Conservation (phyloP, 2,888 invertebrate genomes). For the Rhabditoides inermis region DNA sequence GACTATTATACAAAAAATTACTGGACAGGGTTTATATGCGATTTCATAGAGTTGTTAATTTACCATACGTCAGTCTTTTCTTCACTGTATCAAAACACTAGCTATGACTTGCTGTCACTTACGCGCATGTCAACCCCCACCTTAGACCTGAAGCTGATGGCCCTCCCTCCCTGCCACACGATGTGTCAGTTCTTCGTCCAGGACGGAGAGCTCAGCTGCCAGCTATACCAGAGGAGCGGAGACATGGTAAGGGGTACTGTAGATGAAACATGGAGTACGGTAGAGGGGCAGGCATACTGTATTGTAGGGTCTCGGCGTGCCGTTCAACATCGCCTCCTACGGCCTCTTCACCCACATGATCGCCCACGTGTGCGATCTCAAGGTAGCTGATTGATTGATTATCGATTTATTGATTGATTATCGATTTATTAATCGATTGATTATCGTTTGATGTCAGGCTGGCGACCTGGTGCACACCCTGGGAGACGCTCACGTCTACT, state of each 20-base stretch:
- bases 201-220: conserved; percentile 73
- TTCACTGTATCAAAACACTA: too few species aligned
- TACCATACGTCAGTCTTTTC: too few species aligned
- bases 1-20: too few species aligned
- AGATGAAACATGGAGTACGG: not conserved
- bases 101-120: too few species aligned
- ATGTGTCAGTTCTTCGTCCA: conserved; percentile 87
- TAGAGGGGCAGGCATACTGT: not conserved
- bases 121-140: too few species aligned
- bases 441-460: conserved; percentile 59
- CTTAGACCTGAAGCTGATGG: conserved; percentile 68
- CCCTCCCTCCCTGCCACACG: conserved; percentile 90
- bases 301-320: conserved; percentile 72
- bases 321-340: conserved; percentile 96
- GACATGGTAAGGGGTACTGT: conserved; percentile 69
- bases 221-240: conserved; percentile 88
- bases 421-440: not conserved
- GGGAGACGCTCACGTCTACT: conserved; percentile 89
- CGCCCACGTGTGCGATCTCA: conserved; percentile 81
- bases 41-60: too few species aligned
- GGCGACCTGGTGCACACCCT: conserved; percentile 87
- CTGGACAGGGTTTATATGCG: too few species aligned
- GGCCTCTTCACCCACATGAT: conserved; percentile 87
- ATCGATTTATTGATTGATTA: not conserved
- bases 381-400: conserved; percentile 59